Conservation (phyloP, 35 echinoderm and acorn worm species). For the Lytechinus pictus region DNA sequence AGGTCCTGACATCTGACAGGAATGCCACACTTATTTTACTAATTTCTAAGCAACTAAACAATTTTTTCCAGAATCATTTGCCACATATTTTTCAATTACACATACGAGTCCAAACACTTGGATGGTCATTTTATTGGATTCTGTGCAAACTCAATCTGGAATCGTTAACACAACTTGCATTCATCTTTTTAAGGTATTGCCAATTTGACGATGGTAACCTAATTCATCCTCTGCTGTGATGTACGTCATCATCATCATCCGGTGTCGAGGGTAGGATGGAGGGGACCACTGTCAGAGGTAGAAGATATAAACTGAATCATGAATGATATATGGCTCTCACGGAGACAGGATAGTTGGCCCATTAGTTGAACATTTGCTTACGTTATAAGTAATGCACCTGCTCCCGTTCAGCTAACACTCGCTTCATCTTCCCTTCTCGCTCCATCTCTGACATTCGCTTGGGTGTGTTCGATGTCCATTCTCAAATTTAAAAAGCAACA, state of each 20-base stretch:
- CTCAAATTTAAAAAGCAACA: no score
- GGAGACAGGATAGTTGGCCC: not conserved
- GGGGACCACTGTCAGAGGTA: not conserved
- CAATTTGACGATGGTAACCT: not conserved
- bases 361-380: constrained; percentile 9
- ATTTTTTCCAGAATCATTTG: no score
- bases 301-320: not conserved
- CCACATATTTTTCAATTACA: no score
- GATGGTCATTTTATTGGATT: no score
- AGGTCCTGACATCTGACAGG: no score
- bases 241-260: not conserved
- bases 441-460: no score
- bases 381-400: not conserved
- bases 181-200: not conserved
- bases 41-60: no score
- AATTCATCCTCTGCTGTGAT: not conserved
- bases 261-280: not conserved
- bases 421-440: not conserved
- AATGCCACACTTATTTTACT: no score
- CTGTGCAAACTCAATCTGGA: no score
- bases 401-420: not conserved
- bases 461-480: no score
- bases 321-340: not conserved
- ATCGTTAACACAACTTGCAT: no score
- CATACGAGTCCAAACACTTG: no score